These are phyloP conservation scores for Nesometra sesokonis DNA, from an alignment of 35 echinoderm and acorn worm genomes.

Conservation along the genomic window DNA sequence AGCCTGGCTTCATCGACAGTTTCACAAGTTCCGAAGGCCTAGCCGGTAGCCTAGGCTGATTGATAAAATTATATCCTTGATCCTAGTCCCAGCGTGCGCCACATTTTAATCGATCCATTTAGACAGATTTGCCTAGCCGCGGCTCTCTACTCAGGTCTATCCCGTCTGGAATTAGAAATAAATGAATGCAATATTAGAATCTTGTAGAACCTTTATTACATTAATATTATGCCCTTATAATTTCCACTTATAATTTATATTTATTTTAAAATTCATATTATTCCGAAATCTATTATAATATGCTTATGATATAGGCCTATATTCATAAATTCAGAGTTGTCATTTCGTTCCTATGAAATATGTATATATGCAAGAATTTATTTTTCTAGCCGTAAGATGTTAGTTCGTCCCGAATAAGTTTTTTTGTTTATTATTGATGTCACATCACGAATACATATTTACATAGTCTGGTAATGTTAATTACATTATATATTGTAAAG, in stretches of 20 bases:
- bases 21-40: not conserved
- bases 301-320: not conserved
- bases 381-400: not conserved
- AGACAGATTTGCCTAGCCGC: not conserved
- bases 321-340: not conserved
- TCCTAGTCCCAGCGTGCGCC: not conserved
- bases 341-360: not conserved
- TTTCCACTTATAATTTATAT: not conserved
- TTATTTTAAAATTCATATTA: not conserved
- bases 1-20: not conserved
- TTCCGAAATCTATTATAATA: not conserved
- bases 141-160: not conserved
- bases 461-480: no score
- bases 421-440: not conserved
- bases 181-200: not conserved
- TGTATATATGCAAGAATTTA: not conserved
- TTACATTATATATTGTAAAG: no score
- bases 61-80: not conserved
- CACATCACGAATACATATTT: no score
- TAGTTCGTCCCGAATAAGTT: not conserved
- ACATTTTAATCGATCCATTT: not conserved
- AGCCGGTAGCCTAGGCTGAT: not conserved
- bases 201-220: not conserved
- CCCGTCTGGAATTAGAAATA: not conserved
- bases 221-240: not conserved